phyloP scores from a whole-genome alignment of 1,140 invertebrate species.

The Heliconius congener region DNA sequence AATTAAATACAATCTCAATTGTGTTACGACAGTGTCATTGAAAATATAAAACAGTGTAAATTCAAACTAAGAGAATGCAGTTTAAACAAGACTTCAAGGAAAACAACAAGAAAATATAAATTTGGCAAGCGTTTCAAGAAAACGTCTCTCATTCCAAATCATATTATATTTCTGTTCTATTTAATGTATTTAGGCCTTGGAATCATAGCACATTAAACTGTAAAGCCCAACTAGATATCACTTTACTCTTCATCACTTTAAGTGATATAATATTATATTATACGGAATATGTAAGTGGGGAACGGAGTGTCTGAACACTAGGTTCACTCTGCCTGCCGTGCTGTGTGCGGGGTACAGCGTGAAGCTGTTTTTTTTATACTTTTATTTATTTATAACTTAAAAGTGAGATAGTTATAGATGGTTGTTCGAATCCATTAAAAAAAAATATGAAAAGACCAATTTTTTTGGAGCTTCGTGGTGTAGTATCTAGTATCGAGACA shows the following conservation, averaged over 20 bases:
- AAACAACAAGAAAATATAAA: conserved; percentile 11
- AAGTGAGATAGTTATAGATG: no score
- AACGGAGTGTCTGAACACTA: no score
- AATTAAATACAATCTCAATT: neutral
- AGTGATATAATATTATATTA: neutral
- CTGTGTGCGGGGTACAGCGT: no score
- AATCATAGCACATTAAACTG: neutral
- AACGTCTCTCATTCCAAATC: conserved; percentile 2
- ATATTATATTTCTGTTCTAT: conserved; percentile 8
- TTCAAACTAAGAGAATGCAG: neutral
- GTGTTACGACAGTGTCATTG: neutral
- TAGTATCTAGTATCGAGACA: no score
- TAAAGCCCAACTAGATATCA: neutral
- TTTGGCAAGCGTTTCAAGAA: conserved; percentile 13
- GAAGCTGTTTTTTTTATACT: no score
- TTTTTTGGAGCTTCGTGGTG: no score
- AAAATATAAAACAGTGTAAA: conserved; percentile 1
- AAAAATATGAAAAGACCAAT: no score
- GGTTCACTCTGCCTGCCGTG: no score
- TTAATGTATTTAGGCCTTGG: neutral
- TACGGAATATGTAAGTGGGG: neutral
- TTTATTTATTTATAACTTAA: no score
- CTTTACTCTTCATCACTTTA: neutral
- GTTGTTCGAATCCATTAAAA: no score
- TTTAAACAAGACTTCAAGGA: neutral